A percentile compares a stretch with the other conserved stretches of the same genome.
These are phyloP conservation scores for Syngnathoides biaculeatus DNA, from an alignment of 2,113 vertebrate genomes.

Conservation along the genomic window DNA sequence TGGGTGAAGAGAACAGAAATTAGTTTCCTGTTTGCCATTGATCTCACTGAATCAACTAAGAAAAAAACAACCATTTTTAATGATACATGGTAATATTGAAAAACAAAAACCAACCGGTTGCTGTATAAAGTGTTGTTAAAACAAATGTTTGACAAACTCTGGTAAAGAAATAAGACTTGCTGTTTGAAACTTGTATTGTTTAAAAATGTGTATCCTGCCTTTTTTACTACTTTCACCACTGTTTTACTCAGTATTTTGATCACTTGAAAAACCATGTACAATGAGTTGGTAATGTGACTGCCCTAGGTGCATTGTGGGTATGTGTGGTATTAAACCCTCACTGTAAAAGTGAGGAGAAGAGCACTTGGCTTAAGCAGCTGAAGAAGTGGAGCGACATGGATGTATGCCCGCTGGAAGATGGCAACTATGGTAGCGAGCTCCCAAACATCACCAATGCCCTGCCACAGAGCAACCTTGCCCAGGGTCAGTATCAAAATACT, in stretches of 20 bases:
- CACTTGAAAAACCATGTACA: not conserved
- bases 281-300: conserved; percentile 8
- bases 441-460: conserved; percentile 96
- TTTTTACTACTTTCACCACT: not conserved
- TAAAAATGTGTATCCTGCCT: too few relatives aligned
- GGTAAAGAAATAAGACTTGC: not conserved
- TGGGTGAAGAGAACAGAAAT: conserved; percentile 35
- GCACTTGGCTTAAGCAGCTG: conserved; percentile 90
- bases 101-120: too few relatives aligned
- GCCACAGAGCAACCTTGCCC: conserved; percentile 86
- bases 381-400: conserved; percentile 96
- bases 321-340: conserved; percentile 97
- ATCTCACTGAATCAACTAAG: not conserved
- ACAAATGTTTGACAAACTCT: too few relatives aligned
- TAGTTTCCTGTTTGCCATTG: conserved; percentile 33
- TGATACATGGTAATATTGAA: too few relatives aligned
- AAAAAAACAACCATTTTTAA: not conserved
- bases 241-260: not conserved
- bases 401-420: conserved; percentile 93
- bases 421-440: conserved; percentile 94
- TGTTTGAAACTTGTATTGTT: not conserved
- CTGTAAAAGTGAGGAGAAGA: conserved; percentile 96
- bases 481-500: conserved; percentile 74
- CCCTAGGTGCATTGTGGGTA: conserved; percentile 93
- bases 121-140: too few relatives aligned